phyloP scores from a whole-genome alignment of 2,797 vertebrate genomes.

The Anniella stebbinsi region DNA sequence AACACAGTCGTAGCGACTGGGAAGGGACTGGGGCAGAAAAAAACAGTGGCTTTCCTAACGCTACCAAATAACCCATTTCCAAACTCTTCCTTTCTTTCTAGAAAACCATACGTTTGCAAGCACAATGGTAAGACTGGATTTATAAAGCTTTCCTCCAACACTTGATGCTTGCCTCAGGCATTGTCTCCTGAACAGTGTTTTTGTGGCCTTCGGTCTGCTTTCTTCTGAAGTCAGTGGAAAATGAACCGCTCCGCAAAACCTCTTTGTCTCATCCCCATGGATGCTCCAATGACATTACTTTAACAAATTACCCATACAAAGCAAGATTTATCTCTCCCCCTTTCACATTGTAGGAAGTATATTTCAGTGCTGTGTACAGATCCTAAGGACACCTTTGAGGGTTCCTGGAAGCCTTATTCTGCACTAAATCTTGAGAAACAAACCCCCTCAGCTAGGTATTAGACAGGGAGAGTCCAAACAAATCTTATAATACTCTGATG shows the following conservation, averaged over 20 bases:
- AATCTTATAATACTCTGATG: neutral
- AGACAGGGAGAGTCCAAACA: fast-evolving
- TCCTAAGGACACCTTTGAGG: neutral
- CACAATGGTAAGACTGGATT: neutral
- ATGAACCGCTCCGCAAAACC: neutral
- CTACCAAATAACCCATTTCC: neutral
- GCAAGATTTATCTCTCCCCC: constrained; percentile 24
- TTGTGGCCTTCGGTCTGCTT: neutral
- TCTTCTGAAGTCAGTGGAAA: neutral
- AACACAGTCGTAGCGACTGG: no score
- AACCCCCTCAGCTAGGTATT: neutral
- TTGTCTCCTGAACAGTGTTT: neutral
- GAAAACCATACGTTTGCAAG: neutral
- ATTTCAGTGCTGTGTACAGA: constrained; percentile 28
- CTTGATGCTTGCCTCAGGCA: neutral
- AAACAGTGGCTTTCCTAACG: neutral
- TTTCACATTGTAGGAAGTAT: constrained; percentile 34
- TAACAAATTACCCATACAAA: constrained; percentile 49
- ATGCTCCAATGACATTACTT: constrained; percentile 2
- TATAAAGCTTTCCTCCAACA: neutral
- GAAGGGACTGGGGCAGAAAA: neutral
- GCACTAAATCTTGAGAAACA: constrained; percentile 42
- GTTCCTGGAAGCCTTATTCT: constrained; percentile 25
- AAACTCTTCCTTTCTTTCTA: neutral
- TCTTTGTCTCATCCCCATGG: constrained; percentile 13